Base-by-base conservation (phyloP, 2,888 invertebrate genomes). In the Diarsia brunnea region DNA sequence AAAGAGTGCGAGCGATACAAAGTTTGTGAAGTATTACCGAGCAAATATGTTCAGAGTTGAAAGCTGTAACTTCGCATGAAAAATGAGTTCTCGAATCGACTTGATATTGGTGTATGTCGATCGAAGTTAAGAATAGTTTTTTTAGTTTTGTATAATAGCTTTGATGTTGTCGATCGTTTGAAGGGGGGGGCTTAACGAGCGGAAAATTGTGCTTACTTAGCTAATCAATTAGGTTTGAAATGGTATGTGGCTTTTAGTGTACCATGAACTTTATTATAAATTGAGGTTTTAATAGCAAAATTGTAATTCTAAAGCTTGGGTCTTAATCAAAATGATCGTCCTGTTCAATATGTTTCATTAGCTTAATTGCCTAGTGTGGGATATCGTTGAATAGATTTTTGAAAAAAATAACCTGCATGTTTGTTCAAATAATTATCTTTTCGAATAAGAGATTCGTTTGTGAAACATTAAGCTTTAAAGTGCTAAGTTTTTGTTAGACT, bases 11-110 rank as follows among this genome's bases (percentile, higher is more conserved):
- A 76, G 12, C 76, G 73, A 80, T 76, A 80, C 64, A 70, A 77
- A 82, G 67, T 82, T 84, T 70, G 67, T 58, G 70, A 84, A 82
- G 69, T 84, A 80, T 73, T 80, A 82, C 70, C 63, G 64, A 84
- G 55, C 84, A 82, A 82, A 82, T 84, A 84, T 80, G 84, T 80
- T 80, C 67, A n/a, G 73, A 12, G 55, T 64, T 84, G 80, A 84
- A 68, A 80, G 81, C 80, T 76, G 80, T 63, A 73, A 65, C 68
- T 31, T 67, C 63, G 49, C 38, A 80, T 84, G 84, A 82, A 80
- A 82, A 84, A 82, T 82, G 80, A 76, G 53, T 75, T 75, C 58
- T 38, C n/a, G 27, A 58, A 64, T 72, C 60, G 24, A 82, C 31
- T 73, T 53, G 53, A 69, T 75, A 75, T 49, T 24, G 27, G 7